phyloP scores from a whole-genome alignment of 2,888 invertebrate species.

The Oasisia sp. region DNA sequence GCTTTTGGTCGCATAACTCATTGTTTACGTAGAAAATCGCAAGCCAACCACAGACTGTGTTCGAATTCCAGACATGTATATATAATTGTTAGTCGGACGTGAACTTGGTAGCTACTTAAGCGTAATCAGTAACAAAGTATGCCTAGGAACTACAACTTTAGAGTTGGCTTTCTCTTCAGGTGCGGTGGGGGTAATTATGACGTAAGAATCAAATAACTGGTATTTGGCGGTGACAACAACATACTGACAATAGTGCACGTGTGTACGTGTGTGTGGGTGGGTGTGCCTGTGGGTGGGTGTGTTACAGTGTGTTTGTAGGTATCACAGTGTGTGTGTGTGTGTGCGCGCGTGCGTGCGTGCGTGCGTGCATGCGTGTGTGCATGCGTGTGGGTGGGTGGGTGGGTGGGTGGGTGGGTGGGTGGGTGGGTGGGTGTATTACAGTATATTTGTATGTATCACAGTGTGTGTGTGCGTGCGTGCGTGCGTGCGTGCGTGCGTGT shows the following conservation, averaged over 20 bases:
- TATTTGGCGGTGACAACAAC: not conserved
- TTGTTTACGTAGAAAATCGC: slow-evolving; percentile 14
- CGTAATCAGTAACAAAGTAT: not conserved
- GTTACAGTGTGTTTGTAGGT: no score
- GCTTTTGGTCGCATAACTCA: not conserved
- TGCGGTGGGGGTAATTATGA: not conserved
- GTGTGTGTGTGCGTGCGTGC: no score
- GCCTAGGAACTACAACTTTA: not conserved
- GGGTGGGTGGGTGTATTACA: no score
- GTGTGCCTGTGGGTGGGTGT: no score
- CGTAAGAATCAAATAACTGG: not conserved
- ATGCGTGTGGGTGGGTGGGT: no score
- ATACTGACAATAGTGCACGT: not conserved
- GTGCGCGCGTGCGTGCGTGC: not conserved
- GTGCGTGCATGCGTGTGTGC: no score
- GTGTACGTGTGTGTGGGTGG: no score
- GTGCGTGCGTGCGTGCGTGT: no score
- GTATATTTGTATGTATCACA: no score
- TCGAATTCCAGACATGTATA: not conserved
- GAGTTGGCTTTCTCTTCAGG: not conserved
- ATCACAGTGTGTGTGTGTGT: no score
- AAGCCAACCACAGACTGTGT: not conserved
- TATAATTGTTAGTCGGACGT: not conserved
- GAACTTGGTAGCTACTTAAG: not conserved
- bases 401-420: no score